These are phyloP conservation scores for Neocrepidodera transversa DNA, from an alignment of 2,888 invertebrate species.

Conservation along the genomic window DNA sequence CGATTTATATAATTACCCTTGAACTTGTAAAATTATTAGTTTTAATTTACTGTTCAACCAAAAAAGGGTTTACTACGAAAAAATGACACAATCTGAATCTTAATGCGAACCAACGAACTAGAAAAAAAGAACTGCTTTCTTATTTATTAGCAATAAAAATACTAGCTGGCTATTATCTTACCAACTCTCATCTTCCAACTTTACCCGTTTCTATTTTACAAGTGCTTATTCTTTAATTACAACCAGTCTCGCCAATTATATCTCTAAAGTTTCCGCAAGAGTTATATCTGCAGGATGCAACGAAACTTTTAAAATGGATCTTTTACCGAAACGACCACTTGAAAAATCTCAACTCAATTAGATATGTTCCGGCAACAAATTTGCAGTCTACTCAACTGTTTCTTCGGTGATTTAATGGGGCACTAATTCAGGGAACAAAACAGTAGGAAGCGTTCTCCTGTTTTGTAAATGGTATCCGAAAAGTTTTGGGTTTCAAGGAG, in stretches of 20 bases:
- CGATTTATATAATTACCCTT: too few relatives aligned
- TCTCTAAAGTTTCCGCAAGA: background rate
- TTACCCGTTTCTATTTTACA: too few relatives aligned
- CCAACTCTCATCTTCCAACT: too few relatives aligned
- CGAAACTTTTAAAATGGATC: background rate
- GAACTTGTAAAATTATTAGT: too few relatives aligned
- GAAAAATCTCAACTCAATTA: constrained; percentile 12
- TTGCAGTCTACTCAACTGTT: background rate
- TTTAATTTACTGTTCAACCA: too few relatives aligned
- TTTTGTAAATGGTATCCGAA: background rate
- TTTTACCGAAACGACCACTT: constrained; percentile 1
- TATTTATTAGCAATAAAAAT: too few relatives aligned
- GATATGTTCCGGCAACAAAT: constrained; percentile 1
- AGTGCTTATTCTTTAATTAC: too few relatives aligned
- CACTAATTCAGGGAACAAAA: constrained; percentile 2
- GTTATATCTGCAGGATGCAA: background rate
- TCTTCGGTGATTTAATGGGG: background rate
- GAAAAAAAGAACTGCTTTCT: too few relatives aligned
- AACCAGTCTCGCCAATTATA: background rate
- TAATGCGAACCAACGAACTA: too few relatives aligned
- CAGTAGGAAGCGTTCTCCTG: background rate
- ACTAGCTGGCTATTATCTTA: too few relatives aligned
- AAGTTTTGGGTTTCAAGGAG: background rate
- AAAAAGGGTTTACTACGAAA: too few relatives aligned
- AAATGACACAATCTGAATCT: too few relatives aligned